These are phyloP conservation scores for Cavia porcellus DNA, from an alignment of 2,113 vertebrate genomes.

Conservation along the genomic window DNA sequence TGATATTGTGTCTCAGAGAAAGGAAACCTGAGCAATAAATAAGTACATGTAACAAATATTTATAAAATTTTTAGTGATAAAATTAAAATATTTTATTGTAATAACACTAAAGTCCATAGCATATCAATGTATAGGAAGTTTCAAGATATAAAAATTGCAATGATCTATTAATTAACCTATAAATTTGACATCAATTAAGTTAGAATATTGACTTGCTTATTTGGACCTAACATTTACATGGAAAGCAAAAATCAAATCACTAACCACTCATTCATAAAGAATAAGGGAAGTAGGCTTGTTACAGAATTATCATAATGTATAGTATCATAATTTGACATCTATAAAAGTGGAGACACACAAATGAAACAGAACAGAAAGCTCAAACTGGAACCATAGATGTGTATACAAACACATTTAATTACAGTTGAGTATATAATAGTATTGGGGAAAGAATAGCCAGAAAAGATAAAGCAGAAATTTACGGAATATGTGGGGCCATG, in stretches of 20 bases:
- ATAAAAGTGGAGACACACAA: neutral
- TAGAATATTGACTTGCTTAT: neutral
- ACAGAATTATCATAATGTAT: neutral
- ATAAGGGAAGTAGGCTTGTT: neutral
- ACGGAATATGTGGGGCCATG: neutral
- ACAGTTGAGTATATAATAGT: neutral
- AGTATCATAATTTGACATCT: neutral
- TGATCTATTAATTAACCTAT: neutral
- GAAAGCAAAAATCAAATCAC: conserved; percentile 2
- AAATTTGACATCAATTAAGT: conserved; percentile 10
- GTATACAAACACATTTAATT: neutral
- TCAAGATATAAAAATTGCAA: neutral
- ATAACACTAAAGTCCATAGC: neutral
- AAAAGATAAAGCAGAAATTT: neutral
- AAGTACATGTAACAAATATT: neutral
- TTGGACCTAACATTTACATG: neutral
- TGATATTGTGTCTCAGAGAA: neutral
- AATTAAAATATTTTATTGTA: neutral
- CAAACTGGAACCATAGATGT: neutral
- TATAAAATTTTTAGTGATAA: neutral
- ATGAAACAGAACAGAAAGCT: neutral
- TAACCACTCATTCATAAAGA: neutral
- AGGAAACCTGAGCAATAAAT: neutral
- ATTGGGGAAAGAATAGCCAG: neutral
- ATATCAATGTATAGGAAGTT: neutral